Conservation (phyloP, 2,797 vertebrate genomes). For the Clarias pachynema region DNA sequence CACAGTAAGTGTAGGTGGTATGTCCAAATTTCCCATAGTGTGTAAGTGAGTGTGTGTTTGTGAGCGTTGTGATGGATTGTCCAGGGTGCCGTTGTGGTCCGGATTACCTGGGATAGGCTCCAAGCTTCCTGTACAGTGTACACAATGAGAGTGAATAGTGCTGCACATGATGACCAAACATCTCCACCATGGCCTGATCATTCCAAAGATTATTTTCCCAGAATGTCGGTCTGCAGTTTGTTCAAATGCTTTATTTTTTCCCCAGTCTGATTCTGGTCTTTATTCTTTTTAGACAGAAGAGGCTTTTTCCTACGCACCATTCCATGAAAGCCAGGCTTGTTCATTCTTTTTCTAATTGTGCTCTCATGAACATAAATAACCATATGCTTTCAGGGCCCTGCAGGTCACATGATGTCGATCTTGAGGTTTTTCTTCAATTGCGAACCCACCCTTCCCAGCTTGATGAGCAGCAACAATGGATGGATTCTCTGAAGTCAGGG, state of each 20-base stretch:
- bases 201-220: neutral
- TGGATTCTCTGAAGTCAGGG: neutral
- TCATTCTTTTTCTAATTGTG: neutral
- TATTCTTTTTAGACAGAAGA: neutral
- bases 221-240: neutral
- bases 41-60: neutral
- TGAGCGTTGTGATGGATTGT: too few species aligned
- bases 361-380: neutral
- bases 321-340: neutral
- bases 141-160: too few species aligned
- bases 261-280: neutral
- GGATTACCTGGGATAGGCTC: too few species aligned
- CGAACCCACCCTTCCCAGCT: neutral
- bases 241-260: neutral
- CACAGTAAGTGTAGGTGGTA: too few species aligned
- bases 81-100: too few species aligned
- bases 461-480: neutral
- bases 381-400: neutral
- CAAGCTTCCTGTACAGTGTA: too few species aligned
- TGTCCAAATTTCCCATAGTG: too few species aligned
- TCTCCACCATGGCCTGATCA: neutral
- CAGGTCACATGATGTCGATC: neutral
- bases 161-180: neutral
- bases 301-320: neutral
- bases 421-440: neutral